phyloP scores from a whole-genome alignment of 2,888 invertebrate genomes.

The Cerastis rubricosa region DNA sequence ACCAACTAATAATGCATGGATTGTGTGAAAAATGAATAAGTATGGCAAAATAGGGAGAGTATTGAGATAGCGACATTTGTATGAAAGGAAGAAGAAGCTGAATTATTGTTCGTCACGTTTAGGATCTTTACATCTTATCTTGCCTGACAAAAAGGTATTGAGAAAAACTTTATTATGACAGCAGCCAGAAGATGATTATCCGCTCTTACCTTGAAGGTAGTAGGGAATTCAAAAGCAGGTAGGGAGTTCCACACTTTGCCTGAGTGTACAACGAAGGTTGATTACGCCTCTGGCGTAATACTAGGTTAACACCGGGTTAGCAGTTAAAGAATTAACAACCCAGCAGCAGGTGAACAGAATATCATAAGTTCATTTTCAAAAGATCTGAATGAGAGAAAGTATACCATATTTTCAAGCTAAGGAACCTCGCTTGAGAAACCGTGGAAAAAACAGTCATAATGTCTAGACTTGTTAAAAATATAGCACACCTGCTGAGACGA shows the following conservation, averaged over 20 bases:
- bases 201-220: neutral
- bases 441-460: slow-evolving; percentile 5
- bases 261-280: too few species aligned
- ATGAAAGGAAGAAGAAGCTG: neutral
- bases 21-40: neutral
- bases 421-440: slow-evolving; percentile 3
- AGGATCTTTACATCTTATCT: neutral
- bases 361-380: neutral
- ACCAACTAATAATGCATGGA: neutral
- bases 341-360: neutral
- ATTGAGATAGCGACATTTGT: neutral
- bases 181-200: neutral
- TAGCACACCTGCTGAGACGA: neutral
- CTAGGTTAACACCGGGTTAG: neutral
- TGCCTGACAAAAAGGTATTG: neutral
- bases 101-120: too few species aligned
- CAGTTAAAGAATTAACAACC: neutral
- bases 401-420: neutral
- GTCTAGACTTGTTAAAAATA: slow-evolving; percentile 40
- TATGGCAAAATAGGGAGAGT: neutral
- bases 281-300: neutral
- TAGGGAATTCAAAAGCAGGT: neutral
- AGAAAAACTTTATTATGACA: neutral
- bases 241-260: neutral
- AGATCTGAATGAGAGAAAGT: too few species aligned